Evolutionary conservation across 2,888 invertebrate genomes (phyloP), one percentile per base, ranked within the genome.

Genomic region (Dynastes hyllus): DNA sequence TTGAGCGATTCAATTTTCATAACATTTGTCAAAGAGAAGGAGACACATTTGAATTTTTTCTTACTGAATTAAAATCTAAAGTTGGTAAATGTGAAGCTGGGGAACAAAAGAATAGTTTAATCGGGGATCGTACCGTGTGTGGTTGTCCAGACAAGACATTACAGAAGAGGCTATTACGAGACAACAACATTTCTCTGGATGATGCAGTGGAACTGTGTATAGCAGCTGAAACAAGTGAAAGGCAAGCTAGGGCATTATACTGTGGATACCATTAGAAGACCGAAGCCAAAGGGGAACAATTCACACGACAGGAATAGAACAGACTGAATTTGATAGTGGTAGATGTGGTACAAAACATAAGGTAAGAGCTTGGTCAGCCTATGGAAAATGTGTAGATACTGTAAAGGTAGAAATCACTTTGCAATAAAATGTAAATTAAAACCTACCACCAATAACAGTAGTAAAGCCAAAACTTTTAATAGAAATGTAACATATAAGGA

Each of bases 401-500:
- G 16, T 66, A 32, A 66, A 32, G 40, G 45, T n/a, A 13, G 66
- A 8, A 66, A 66, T 66, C 66, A 66, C 16, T 66, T 66, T 22
- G 22, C 0, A 22, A 22, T 22, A 22, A 22, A 22, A 22, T 66
- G 40, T 11, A 13, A n/a, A 27, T 27, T 27, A 11, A 63, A 6
- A 27, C 5, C 22, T 27, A 27, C 3, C 4, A 32, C 4, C 32
- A 37, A 29, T 27, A 63, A 32, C 8, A 2, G 6, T 3, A 63
- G 11, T 63, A 27, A 11, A 8, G 2, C 22, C 6, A 0, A 29
- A 9, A 63, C 29, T 27, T 5, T 6, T 11, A 27, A 29, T 27
- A 11, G 29, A 22, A 13, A 8, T 37, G 32, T 2, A 37, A 5
- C 32, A 5, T 0, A 37, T 37, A 37, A 37, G 32, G 5, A 1